Conservation (phyloP, 2,888 invertebrate genomes). For the Steinernema hermaphroditum region DNA sequence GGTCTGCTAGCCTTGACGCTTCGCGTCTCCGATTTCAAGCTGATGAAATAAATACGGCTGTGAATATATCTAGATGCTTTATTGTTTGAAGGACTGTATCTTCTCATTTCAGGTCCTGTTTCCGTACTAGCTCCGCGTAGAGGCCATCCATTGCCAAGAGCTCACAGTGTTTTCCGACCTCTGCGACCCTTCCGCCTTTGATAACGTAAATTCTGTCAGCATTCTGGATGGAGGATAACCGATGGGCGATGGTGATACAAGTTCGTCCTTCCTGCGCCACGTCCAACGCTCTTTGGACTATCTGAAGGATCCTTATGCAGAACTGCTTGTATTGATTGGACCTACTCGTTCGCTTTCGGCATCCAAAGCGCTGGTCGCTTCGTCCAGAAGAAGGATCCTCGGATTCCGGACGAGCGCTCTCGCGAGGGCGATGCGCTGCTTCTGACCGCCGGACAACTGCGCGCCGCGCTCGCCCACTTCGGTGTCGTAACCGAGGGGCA, state of each 20-base stretch:
- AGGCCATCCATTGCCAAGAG: conserved; percentile 32
- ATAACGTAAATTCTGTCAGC: conserved; percentile 38
- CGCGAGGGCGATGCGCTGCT: conserved; percentile 40
- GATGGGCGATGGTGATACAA: conserved; percentile 52
- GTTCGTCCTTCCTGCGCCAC: conserved; percentile 46
- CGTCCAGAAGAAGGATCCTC: conserved; percentile 38
- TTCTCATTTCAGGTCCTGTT: conserved; percentile 26
- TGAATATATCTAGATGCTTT: no score
- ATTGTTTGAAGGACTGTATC: no score
- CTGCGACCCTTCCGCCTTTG: conserved; percentile 32
- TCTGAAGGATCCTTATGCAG: not conserved
- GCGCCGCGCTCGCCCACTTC: conserved; percentile 33
- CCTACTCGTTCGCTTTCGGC: conserved; percentile 34
- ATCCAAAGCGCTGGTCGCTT: conserved; percentile 41
- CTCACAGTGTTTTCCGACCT: conserved; percentile 37
- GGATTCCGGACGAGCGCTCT: conserved; percentile 33
- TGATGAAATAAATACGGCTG: not conserved
- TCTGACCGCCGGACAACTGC: conserved; percentile 36
- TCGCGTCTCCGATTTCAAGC: conserved; percentile 26
- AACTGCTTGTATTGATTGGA: no score
- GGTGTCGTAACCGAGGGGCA: conserved; percentile 34
- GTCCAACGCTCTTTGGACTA: conserved; percentile 49
- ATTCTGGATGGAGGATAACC: conserved; percentile 48
- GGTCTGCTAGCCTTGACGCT: conserved; percentile 47
- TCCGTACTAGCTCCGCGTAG: conserved; percentile 34